Evolutionary conservation across 2,888 invertebrate species (phyloP).

Genomic region (Calliphora vomitoria): DNA sequence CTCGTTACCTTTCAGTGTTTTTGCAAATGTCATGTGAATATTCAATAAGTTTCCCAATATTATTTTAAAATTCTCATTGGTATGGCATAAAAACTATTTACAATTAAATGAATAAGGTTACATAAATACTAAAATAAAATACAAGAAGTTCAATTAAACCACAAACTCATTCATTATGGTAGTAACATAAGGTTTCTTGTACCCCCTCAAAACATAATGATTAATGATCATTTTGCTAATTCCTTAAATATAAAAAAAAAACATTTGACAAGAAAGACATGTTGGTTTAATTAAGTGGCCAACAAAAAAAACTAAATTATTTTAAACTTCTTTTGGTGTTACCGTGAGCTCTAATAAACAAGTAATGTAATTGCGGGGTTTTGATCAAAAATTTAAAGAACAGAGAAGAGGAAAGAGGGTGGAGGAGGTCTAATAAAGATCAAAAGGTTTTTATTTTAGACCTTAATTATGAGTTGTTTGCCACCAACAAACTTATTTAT

Average conservation of each 20-base stretch:
- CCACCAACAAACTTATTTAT: too few relatives aligned
- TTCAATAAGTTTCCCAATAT: too few relatives aligned
- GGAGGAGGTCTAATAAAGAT: too few relatives aligned
- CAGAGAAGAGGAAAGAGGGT: not conserved
- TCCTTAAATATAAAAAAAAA: conserved; percentile 7
- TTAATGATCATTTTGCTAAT: conserved; percentile 30
- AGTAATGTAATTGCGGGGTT: not conserved
- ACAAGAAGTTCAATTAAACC: conserved; percentile 4
- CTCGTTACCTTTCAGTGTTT: too few relatives aligned
- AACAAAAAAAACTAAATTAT: conserved; percentile 25
- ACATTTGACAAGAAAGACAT: conserved; percentile 5
- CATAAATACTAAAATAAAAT: not conserved
- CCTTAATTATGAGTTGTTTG: too few relatives aligned
- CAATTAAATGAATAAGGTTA: not conserved
- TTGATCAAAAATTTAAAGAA: not conserved
- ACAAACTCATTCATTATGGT: not conserved
- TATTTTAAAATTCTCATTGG: too few relatives aligned
- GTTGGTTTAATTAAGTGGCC: conserved; percentile 30
- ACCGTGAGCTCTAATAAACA: not conserved
- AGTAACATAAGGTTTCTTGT: not conserved
- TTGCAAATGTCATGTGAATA: too few relatives aligned
- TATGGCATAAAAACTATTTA: not conserved
- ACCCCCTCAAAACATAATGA: conserved; percentile 11
- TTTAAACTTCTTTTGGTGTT: not conserved
- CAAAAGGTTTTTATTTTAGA: too few relatives aligned